Evolutionary conservation across 2,888 invertebrate genomes (phyloP).

Genomic region (Parnassius apollo): DNA sequence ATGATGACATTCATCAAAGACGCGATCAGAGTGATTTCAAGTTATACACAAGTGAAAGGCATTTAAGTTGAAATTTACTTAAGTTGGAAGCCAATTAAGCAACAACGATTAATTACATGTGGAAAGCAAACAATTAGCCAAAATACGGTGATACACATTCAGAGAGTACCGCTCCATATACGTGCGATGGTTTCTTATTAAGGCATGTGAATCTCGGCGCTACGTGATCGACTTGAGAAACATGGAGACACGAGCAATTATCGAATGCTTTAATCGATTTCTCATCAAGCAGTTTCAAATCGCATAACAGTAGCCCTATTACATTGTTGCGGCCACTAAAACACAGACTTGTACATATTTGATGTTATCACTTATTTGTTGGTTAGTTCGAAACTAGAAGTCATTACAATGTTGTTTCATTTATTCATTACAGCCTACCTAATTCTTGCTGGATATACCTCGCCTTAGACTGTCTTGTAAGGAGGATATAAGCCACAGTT

Average conservation of each 20-base stretch:
- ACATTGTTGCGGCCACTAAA: slow-evolving; percentile 5
- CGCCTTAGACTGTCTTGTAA: too few species aligned
- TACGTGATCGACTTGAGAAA: slow-evolving; percentile 46
- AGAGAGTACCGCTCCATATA: slow-evolving; percentile 50
- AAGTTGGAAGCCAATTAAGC: slow-evolving; percentile 40
- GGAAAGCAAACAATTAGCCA: slow-evolving; percentile 60
- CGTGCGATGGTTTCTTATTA: slow-evolving; percentile 51
- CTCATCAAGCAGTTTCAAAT: slow-evolving; percentile 16
- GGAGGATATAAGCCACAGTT: too few species aligned
- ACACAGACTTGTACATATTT: too few species aligned
- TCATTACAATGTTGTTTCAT: too few species aligned
- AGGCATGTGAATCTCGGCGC: slow-evolving; percentile 44
- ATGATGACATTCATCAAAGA: not conserved
- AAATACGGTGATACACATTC: slow-evolving; percentile 55
- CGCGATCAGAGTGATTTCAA: not conserved
- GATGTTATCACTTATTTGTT: too few species aligned
- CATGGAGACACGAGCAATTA: slow-evolving; percentile 27
- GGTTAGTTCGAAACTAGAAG: too few species aligned
- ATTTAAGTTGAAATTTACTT: slow-evolving; percentile 29
- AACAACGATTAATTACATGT: slow-evolving; percentile 53
- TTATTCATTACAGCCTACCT: too few species aligned
- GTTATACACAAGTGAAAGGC: slow-evolving; percentile 5
- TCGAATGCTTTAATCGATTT: slow-evolving; percentile 25
- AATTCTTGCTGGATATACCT: too few species aligned
- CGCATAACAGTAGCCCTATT: not conserved